phyloP scores from a whole-genome alignment of 1,140 invertebrate species.

The Leucophenga varia region DNA sequence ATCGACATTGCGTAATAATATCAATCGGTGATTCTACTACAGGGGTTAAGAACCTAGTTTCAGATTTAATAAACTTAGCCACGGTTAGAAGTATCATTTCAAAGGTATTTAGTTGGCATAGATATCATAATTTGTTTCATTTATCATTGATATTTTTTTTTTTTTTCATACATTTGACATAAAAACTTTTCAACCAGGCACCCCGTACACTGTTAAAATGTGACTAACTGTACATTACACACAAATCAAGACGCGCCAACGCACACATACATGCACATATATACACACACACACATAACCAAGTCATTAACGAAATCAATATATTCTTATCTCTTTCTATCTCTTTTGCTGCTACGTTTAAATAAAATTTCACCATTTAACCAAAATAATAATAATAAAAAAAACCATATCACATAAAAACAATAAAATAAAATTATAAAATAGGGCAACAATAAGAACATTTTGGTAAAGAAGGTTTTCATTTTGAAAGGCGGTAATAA shows the following conservation, averaged over 20 bases:
- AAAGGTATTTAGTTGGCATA: too few species aligned
- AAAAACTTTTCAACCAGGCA: too few species aligned
- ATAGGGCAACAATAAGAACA: constrained; percentile 56
- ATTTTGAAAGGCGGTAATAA: constrained; percentile 57
- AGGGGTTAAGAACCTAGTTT: too few species aligned
- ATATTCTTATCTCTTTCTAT: constrained; percentile 50
- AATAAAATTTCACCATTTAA: constrained; percentile 29
- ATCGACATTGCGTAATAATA: too few species aligned
- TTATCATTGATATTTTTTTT: too few species aligned
- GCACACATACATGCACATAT: neutral
- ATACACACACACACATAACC: constrained; percentile 18
- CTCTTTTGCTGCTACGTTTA: constrained; percentile 38
- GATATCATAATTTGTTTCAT: too few species aligned
- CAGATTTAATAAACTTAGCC: too few species aligned
- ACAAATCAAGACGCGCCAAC: neutral
- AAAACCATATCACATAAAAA: constrained; percentile 18
- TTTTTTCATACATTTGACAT: too few species aligned
- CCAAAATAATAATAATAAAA: constrained; percentile 17
- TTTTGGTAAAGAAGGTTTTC: constrained; percentile 58
- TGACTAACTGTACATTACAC: too few species aligned
- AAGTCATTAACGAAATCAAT: constrained; percentile 45
- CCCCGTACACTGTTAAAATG: too few species aligned
- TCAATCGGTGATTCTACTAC: too few species aligned
- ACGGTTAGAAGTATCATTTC: too few species aligned
- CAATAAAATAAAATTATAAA: constrained; percentile 17